Conservation (phyloP, 2,888 invertebrate species). For the Adela reaumurella region DNA sequence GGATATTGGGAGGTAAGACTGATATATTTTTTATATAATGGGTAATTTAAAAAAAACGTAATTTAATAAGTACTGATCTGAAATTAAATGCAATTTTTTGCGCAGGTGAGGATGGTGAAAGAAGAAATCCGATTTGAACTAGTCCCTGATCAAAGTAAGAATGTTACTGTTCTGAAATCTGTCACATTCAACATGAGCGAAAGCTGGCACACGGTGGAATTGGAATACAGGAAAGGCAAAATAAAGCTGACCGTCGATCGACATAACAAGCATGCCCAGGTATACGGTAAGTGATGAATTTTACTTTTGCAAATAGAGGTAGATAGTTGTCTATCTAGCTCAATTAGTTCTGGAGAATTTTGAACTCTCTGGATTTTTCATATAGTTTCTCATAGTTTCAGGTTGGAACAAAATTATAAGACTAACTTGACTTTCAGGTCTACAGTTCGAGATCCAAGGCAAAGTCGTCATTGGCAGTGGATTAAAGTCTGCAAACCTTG, state of each 20-base stretch:
- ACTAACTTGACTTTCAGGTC: conserved; percentile 22
- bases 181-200: conserved; percentile 77
- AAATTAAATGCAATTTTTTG: too few relatives aligned
- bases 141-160: conserved; percentile 69
- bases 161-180: conserved; percentile 72
- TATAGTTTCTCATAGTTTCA: conserved; percentile 1
- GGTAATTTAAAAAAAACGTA: background rate
- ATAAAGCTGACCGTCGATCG: conserved; percentile 74
- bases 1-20: conserved; percentile 82
- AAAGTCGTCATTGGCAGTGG: conserved; percentile 79
- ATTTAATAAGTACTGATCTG: too few relatives aligned
- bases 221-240: conserved; percentile 72
- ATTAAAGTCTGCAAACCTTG: conserved; percentile 65
- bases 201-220: conserved; percentile 79
- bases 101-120: conserved; percentile 73
- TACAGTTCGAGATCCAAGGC: conserved; percentile 66
- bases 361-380: too few relatives aligned
- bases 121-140: conserved; percentile 84
- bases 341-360: too few relatives aligned
- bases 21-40: too few relatives aligned
- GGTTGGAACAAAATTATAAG: background rate
- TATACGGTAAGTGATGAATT: conserved; percentile 44
- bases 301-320: too few relatives aligned
- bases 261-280: conserved; percentile 66
- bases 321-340: too few relatives aligned